Evolutionary conservation across 2,797 vertebrate genomes (phyloP), one percentile per base, ranked within the genome.

Genomic region (Lagodon rhomboides): DNA sequence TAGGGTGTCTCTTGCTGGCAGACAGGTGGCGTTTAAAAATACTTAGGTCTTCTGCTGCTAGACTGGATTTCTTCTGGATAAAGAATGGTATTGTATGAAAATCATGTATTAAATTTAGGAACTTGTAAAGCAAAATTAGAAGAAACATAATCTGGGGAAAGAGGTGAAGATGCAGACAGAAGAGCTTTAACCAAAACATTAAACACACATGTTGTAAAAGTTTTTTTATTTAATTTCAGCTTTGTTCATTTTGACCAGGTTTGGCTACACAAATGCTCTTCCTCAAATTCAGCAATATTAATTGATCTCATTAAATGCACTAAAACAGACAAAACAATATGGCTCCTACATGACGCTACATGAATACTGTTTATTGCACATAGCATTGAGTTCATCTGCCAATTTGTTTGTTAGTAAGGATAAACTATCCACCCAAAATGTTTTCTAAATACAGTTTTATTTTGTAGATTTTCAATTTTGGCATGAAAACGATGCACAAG

Each of bases 1-100:
- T 1, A 34, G 71, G 59, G 46, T 0, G 58, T 79, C 80, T 82
- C 82, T 82, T 50, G 49, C 69, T 85, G 73, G 67, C 66, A 70
- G 85, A 91, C 91, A 93, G 90, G 88, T 92, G 89, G 70, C 38
- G 82, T 90, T 92, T 92, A 93, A 91, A 93, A 91, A 93, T 91
- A 92, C 81, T 66, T 87, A 83, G 77, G 89, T 89, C 76, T 82
- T 66, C 70, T 78, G 61, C 59, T 65, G 34, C 68, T 43, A 76
- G 49, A 75, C 53, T 23, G 49, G 75, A 82, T 73, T 73, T 69
- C 82, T 63, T 47, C 38, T 65, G 23, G 17, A 80, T 38, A 25
- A 73, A 13, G 20, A 44, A 17, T 38, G 18, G 73, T 7, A n/a
- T 12, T 23, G 9, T 10, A n/a, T 17, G 18, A 43, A 55, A 51